Conservation (phyloP, 2,113 vertebrate genomes). For the Ceuthmochares aereus region DNA sequence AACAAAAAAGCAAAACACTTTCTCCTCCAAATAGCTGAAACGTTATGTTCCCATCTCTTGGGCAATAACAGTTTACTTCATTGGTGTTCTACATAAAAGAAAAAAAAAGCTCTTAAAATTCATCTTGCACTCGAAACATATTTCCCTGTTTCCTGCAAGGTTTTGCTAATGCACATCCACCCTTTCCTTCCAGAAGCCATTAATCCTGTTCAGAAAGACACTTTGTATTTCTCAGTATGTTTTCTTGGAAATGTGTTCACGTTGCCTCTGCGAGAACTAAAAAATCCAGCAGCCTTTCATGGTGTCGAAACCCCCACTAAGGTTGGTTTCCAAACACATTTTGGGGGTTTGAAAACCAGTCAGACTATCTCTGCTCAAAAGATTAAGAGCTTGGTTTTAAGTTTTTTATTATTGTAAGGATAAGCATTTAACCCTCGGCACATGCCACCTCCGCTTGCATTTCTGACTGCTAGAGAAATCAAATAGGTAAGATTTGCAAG, state of each 20-base stretch:
- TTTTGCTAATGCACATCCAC: slow-evolving; percentile 42
- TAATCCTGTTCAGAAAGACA: not conserved
- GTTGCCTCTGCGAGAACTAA: not conserved
- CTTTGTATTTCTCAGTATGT: not conserved
- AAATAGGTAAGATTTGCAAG: slow-evolving; percentile 16
- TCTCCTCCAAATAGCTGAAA: not conserved
- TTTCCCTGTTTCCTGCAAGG: slow-evolving; percentile 39
- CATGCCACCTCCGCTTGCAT: not conserved
- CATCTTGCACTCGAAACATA: not conserved
- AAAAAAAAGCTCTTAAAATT: slow-evolving; percentile 11
- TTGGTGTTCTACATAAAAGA: not conserved
- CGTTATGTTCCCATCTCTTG: not conserved
- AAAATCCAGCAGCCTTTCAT: not conserved
- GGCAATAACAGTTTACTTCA: not conserved
- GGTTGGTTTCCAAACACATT: not conserved
- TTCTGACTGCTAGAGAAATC: not conserved
- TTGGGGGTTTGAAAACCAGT: not conserved
- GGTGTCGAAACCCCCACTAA: not conserved
- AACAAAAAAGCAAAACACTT: not conserved
- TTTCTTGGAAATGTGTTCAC: not conserved
- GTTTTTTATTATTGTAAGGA: not conserved
- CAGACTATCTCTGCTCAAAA: slow-evolving; percentile 17
- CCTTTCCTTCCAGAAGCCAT: not conserved
- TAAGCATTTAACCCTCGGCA: not conserved
- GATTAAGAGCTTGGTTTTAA: slow-evolving; percentile 25